phyloP scores from a whole-genome alignment of 2,888 invertebrate species.

The Thera obeliscata region DNA sequence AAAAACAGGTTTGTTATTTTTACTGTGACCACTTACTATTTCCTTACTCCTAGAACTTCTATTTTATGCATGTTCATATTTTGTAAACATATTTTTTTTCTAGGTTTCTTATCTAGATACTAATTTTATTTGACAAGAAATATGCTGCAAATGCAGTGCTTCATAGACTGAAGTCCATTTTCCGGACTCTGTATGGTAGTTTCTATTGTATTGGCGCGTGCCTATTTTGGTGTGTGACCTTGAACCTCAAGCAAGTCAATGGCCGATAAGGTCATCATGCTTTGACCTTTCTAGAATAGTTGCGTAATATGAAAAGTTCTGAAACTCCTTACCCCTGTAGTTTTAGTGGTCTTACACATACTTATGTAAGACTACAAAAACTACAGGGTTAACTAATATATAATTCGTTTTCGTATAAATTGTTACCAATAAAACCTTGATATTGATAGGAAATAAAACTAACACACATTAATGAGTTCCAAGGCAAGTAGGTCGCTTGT shows the following conservation, averaged over 20 bases:
- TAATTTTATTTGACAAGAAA: not conserved
- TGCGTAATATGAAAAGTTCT: slow-evolving; percentile 8
- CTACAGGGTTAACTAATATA: no score
- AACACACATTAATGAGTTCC: slow-evolving; percentile 1
- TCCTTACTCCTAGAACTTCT: slow-evolving; percentile 4
- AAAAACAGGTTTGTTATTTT: slow-evolving; percentile 54
- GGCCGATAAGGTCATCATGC: slow-evolving; percentile 38
- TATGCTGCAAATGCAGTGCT: not conserved
- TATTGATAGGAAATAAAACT: slow-evolving; percentile 12
- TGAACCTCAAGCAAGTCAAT: slow-evolving; percentile 49
- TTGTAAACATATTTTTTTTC: not conserved
- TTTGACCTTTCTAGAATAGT: slow-evolving; percentile 14
- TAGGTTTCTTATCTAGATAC: not conserved
- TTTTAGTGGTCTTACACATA: not conserved
- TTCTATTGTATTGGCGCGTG: slow-evolving; percentile 1
- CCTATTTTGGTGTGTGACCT: slow-evolving; percentile 47
- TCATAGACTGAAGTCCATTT: not conserved
- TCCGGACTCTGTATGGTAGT: not conserved
- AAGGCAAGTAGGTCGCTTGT: slow-evolving; percentile 23
- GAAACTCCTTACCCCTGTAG: not conserved
- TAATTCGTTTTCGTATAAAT: no score
- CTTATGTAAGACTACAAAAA: no score
- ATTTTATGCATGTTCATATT: not conserved
- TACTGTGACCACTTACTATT: slow-evolving; percentile 1
- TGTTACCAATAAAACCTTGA: no score